Percentiles rank a stretch among this genome's conserved stretches.
Conservation (phyloP, 2,888 invertebrate species). For the Sipha maydis region DNA sequence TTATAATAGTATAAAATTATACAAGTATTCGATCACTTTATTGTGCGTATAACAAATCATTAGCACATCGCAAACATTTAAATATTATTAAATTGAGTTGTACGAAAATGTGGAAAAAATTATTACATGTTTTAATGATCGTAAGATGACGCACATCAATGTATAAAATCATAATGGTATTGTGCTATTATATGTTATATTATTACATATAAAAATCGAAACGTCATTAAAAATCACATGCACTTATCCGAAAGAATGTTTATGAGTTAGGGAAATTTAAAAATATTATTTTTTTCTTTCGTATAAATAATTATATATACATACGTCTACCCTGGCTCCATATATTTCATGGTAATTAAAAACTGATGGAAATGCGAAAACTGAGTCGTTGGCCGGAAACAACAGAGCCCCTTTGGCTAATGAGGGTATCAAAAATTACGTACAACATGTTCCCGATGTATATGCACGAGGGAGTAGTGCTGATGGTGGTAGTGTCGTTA, state of each 20-base stretch:
- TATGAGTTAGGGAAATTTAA: slow-evolving; percentile 27
- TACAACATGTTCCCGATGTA: slow-evolving; percentile 14
- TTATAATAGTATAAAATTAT: too few species aligned
- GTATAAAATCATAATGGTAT: too few species aligned
- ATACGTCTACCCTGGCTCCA: neutral
- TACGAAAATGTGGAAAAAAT: too few species aligned
- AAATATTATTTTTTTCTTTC: neutral
- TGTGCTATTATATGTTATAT: too few species aligned
- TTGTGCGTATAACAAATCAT: too few species aligned
- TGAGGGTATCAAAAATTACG: slow-evolving; percentile 41
- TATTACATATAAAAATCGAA: too few species aligned
- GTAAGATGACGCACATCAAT: too few species aligned
- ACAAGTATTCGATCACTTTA: too few species aligned
- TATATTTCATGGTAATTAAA: slow-evolving; percentile 23
- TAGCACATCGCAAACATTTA: too few species aligned
- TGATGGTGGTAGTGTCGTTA: neutral
- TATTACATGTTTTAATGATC: too few species aligned
- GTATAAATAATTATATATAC: neutral
- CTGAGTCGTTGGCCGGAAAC: slow-evolving; percentile 38
- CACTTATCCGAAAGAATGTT: slow-evolving; percentile 34
- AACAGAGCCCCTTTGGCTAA: slow-evolving; percentile 45
- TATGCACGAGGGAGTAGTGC: neutral
- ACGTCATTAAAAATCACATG: slow-evolving; percentile 7
- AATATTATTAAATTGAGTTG: too few species aligned
- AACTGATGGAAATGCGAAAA: slow-evolving; percentile 31